These are phyloP conservation scores for Ecliptopera silaceata DNA, from an alignment of 2,888 invertebrate species.

Conservation along the genomic window DNA sequence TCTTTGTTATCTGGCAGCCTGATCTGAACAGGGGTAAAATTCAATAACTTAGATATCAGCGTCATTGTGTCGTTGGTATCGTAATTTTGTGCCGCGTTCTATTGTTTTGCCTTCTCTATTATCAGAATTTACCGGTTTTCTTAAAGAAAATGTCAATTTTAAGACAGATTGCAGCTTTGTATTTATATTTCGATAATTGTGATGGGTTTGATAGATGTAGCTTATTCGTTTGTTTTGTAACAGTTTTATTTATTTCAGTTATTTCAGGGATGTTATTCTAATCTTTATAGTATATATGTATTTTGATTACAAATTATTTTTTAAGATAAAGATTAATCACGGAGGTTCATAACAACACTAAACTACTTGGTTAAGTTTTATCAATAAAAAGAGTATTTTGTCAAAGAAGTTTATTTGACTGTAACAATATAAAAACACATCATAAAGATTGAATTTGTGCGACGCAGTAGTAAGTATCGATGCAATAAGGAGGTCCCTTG, in stretches of 20 bases:
- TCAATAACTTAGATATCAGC: constrained; percentile 5
- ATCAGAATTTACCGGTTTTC: constrained; percentile 2
- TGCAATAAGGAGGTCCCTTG: constrained; percentile 24
- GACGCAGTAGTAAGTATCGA: constrained; percentile 15
- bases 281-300: no score
- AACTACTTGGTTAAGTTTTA: no score
- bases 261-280: no score
- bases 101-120: constrained; percentile 10
- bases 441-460: constrained; percentile 23
- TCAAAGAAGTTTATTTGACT: no score
- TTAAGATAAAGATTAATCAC: no score
- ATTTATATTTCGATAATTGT: background rate
- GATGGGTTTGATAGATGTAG: background rate
- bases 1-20: background rate
- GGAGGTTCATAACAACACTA: no score
- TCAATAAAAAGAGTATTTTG: no score
- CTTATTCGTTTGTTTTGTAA: no score
- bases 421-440: constrained; percentile 6
- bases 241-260: no score
- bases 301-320: no score
- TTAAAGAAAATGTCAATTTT: background rate
- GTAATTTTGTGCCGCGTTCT: constrained; percentile 8
- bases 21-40: background rate
- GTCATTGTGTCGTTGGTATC: constrained; percentile 1
- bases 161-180: constrained; percentile 1